These are phyloP conservation scores for Orthonyx spaldingii DNA, from an alignment of 2,113 vertebrate genomes.

Conservation along the genomic window DNA sequence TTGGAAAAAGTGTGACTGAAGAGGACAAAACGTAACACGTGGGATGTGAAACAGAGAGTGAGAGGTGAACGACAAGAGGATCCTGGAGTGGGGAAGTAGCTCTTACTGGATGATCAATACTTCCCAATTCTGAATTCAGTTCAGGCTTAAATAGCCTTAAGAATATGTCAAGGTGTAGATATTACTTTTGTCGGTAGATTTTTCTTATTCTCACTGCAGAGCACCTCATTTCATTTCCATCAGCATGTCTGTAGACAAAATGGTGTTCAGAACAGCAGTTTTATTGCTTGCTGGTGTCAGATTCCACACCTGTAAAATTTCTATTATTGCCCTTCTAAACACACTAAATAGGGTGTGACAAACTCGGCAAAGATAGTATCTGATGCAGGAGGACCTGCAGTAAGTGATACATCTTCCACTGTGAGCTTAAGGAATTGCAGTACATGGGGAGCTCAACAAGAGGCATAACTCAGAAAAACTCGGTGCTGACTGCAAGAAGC, in stretches of 20 bases:
- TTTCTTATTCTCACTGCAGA: neutral
- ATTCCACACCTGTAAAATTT: neutral
- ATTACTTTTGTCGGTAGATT: neutral
- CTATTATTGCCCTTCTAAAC: neutral
- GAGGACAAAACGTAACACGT: neutral
- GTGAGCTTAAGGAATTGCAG: neutral
- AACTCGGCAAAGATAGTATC: neutral
- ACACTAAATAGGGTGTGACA: neutral
- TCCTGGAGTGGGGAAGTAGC: neutral
- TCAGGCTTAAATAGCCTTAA: neutral
- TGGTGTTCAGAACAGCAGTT: neutral
- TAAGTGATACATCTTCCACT: neutral
- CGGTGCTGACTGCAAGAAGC: neutral
- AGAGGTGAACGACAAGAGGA: neutral
- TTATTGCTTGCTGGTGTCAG: neutral
- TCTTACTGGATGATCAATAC: neutral
- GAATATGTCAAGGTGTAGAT: neutral
- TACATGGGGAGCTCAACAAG: neutral
- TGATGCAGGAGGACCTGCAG: neutral
- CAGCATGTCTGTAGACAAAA: neutral
- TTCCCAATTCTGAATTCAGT: neutral
- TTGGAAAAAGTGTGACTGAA: neutral
- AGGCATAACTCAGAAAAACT: neutral
- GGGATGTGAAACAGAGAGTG: neutral
- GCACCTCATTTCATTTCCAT: neutral